Conservation (phyloP, 1,140 invertebrate species). For the Heliothis virescens region DNA sequence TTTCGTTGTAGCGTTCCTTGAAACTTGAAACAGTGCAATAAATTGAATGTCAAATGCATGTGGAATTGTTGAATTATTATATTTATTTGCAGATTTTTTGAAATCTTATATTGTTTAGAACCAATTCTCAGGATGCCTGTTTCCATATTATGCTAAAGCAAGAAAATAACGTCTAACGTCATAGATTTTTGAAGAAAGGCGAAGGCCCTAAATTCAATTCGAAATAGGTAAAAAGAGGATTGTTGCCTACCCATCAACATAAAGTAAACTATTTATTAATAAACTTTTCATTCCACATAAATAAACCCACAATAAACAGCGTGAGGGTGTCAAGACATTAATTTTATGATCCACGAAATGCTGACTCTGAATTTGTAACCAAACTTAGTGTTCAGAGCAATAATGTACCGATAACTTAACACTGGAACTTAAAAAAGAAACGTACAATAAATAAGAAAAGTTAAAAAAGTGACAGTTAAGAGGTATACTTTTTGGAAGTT, state of each 20-base stretch:
- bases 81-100: neutral
- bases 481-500: conserved; percentile 54
- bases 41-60: conserved; percentile 44
- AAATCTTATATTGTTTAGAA: neutral
- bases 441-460: conserved; percentile 49
- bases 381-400: conserved; percentile 43
- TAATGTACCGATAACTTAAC: conserved; percentile 46
- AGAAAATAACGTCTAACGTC: too few species aligned
- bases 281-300: conserved; percentile 33
- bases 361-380: conserved; percentile 30
- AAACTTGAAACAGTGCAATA: conserved; percentile 34
- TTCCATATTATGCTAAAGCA: too few species aligned
- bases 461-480: conserved; percentile 52
- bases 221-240: too few species aligned
- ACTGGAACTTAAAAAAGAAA: conserved; percentile 44
- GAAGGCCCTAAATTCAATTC: too few species aligned
- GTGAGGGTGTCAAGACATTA: conserved; percentile 21
- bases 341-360: conserved; percentile 44
- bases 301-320: neutral
- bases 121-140: too few species aligned
- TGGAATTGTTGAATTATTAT: conserved; percentile 14
- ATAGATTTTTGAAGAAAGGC: too few species aligned
- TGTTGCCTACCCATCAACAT: neutral
- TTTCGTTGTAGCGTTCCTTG: conserved; percentile 22
- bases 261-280: conserved; percentile 32